Conservation (phyloP, 2,113 vertebrate genomes). For the Triplophysa dalaica region DNA sequence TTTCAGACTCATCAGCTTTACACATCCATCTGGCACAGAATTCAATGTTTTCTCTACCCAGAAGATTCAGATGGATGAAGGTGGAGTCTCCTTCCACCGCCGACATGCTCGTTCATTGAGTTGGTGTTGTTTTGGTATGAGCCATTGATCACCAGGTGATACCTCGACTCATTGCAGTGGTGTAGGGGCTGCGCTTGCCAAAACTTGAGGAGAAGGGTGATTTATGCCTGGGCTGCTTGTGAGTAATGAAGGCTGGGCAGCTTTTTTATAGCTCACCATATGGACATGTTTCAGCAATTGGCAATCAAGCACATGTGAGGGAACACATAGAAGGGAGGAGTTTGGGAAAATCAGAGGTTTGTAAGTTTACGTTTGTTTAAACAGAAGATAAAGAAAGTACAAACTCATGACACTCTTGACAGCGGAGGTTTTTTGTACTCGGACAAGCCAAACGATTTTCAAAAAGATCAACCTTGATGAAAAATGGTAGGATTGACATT, state of each 20-base stretch:
- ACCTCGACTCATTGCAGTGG: constrained; percentile 49
- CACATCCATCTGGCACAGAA: neutral
- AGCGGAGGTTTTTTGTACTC: neutral
- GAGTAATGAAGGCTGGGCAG: constrained; percentile 60
- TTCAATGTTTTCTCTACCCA: neutral
- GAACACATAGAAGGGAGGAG: constrained; percentile 23
- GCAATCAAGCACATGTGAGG: constrained; percentile 55
- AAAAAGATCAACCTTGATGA: neutral
- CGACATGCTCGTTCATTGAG: neutral
- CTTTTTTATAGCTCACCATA: constrained; percentile 59
- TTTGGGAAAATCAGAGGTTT: constrained; percentile 2
- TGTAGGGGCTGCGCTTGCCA: constrained; percentile 17
- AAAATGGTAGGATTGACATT: neutral
- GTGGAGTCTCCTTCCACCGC: neutral
- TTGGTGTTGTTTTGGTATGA: neutral
- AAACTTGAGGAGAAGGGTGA: constrained; percentile 54
- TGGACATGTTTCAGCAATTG: constrained; percentile 59
- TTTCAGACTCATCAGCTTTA: too few relatives aligned
- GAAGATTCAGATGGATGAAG: neutral
- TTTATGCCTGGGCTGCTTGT: constrained; percentile 60
- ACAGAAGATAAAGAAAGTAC: neutral
- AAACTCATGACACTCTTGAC: neutral
- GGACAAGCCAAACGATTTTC: neutral
- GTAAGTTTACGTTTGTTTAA: neutral
- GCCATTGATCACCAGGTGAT: constrained; percentile 15